A percentile compares a stretch with the other conserved stretches of the same genome.
Evolutionary conservation across 2,797 vertebrate species (phyloP).

Genomic region (Girardinus metallicus): DNA sequence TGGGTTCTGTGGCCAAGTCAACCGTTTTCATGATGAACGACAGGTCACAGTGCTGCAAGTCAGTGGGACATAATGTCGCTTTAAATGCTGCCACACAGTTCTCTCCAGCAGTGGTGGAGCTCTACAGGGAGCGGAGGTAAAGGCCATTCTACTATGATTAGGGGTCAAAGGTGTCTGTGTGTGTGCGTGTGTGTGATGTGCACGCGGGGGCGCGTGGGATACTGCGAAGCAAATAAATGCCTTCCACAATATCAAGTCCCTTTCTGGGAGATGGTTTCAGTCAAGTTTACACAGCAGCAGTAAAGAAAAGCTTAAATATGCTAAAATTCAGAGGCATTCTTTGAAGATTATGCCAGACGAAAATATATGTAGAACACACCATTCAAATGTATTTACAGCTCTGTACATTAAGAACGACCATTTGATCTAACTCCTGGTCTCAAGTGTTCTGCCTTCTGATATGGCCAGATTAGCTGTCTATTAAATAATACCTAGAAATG

Average conservation of each 20-base stretch:
- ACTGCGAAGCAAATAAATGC: constrained; percentile 66
- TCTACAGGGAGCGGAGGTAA: constrained; percentile 74
- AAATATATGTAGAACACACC: constrained; percentile 83
- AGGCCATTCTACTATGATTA: constrained; percentile 77
- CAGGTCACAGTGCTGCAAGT: constrained; percentile 79
- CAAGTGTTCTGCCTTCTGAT: constrained; percentile 61
- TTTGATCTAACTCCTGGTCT: constrained; percentile 73
- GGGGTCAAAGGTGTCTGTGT: constrained; percentile 62
- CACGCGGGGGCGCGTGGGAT: constrained; percentile 2
- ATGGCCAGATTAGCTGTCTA: constrained; percentile 67
- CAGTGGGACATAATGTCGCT: constrained; percentile 74
- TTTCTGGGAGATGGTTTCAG: constrained; percentile 65
- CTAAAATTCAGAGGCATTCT: constrained; percentile 78
- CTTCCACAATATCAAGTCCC: constrained; percentile 68
- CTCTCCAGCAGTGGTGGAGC: constrained; percentile 63
- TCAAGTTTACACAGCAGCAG: constrained; percentile 79
- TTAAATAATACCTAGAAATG: constrained; percentile 76
- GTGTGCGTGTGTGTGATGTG: constrained; percentile 30
- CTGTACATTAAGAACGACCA: constrained; percentile 83
- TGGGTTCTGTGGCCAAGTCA: constrained; percentile 69
- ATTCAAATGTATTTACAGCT: constrained; percentile 86
- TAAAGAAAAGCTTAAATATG: constrained; percentile 78
- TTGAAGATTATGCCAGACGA: constrained; percentile 75
- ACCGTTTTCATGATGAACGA: constrained; percentile 72
- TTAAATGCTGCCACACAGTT: constrained; percentile 73